Evolutionary conservation across 1,140 invertebrate species (phyloP), one percentile per base, ranked within the genome.

Genomic region (Brachystomella parvula): DNA sequence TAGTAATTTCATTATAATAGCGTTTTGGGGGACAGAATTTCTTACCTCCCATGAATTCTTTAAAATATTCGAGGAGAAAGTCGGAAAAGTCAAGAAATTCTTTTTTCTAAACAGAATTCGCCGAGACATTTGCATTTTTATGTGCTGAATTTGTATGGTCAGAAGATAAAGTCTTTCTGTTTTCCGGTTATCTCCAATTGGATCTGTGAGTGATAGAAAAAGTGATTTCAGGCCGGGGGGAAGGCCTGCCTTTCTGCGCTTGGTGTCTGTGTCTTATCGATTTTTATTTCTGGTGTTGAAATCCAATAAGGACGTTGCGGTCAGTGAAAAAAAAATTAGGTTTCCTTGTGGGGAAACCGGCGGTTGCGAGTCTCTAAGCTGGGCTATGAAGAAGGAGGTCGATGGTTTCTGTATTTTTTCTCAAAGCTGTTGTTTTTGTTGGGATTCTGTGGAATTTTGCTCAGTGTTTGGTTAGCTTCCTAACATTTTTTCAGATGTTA

Each of bases 211-310:
- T 15, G 9, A 6, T 6, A 6, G 15, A 9, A 6, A 53, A 24
- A 53, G 15, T 9, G 24, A 15, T 15, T 6, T 15, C 15, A 6
- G 49, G 49, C 6, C 24, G 49, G 24, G 49, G 49, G 49, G 15
- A n/a, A 26, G 39, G n/a, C 39, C 9, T 44, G 15, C 24, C 9
- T 26, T 3, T 3, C 3, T n/a, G 24, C 3, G 15, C 3, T 6
- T 9, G 24, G 49, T 53, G 49, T 53, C 49, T 53, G 49, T 53
- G 9, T 53, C 24, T 6, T 53, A 53, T 53, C 49, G 49, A 53
- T 53, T 26, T 53, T 53, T 26, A 53, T n/a, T 53, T 53, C 15
- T n/a, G 49, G 19, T 19, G 35, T 39, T 19, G 35, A 39, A 39
- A 9, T 6, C 6, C 6, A 19, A 39, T 19, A 39, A 9, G 49